phyloP scores from a whole-genome alignment of 2,797 vertebrate genomes.

The Argyrosomus regius region DNA sequence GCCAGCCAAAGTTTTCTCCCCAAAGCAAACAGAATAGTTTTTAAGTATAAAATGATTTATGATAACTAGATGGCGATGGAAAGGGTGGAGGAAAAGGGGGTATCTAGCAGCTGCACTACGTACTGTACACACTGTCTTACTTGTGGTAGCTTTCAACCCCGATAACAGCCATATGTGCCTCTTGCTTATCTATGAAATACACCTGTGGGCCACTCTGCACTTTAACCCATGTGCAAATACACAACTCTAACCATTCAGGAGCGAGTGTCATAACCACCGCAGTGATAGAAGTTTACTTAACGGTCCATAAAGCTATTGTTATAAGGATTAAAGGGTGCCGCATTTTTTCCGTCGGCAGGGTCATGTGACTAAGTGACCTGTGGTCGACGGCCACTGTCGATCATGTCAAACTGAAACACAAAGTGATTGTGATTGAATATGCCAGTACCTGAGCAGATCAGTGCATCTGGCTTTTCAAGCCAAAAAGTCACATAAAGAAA shows the following conservation, averaged over 20 bases:
- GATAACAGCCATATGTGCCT: slow-evolving; percentile 55
- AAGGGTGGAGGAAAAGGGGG: not conserved
- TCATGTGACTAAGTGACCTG: slow-evolving; percentile 37
- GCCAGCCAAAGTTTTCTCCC: too few species aligned
- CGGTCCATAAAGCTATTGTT: slow-evolving; percentile 11
- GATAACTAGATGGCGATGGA: not conserved
- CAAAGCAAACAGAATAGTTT: not conserved
- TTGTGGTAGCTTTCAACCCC: slow-evolving; percentile 21
- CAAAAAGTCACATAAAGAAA: not conserved
- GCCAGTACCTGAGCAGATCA: not conserved
- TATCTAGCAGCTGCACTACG: slow-evolving; percentile 13
- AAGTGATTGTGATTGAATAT: not conserved
- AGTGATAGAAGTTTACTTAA: slow-evolving; percentile 21
- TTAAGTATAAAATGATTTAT: not conserved
- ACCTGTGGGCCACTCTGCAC: slow-evolving; percentile 45
- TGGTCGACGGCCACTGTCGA: slow-evolving; percentile 18
- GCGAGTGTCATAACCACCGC: slow-evolving; percentile 5
- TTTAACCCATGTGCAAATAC: slow-evolving; percentile 59
- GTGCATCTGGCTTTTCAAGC: not conserved
- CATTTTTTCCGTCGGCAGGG: slow-evolving; percentile 41
- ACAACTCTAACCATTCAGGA: slow-evolving; percentile 18
- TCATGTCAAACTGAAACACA: slow-evolving; percentile 9
- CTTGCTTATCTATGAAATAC: slow-evolving; percentile 65
- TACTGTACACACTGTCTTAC: slow-evolving; percentile 3
- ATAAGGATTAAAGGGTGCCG: slow-evolving; percentile 43